These are phyloP conservation scores for Eptatretus burgeri DNA, from an alignment of 2,113 vertebrate genomes.

Conservation along the genomic window DNA sequence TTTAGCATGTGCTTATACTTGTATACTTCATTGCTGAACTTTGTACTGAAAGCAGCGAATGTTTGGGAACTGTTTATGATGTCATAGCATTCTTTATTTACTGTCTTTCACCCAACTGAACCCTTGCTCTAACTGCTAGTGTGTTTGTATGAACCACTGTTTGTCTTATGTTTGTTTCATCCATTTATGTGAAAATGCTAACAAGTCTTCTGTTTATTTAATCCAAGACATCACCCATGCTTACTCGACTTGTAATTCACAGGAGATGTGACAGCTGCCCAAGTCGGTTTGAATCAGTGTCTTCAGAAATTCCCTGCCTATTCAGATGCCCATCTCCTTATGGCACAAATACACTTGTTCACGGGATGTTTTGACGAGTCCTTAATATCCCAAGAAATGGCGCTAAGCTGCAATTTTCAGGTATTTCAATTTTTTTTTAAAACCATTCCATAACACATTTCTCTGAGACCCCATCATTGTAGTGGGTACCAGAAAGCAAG, in stretches of 20 bases:
- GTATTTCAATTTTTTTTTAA: conserved; percentile 18
- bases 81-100: no score
- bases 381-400: conserved; percentile 64
- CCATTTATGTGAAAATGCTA: no score
- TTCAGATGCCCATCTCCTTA: conserved; percentile 54
- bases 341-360: conserved; percentile 63
- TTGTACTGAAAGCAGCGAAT: no score
- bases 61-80: no score
- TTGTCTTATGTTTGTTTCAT: no score
- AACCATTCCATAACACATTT: not conserved
- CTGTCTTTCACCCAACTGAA: no score
- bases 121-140: no score
- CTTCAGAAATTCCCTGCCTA: conserved; percentile 48
- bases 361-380: conserved; percentile 44
- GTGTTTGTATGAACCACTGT: no score
- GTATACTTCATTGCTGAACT: no score
- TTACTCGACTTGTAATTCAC: conserved; percentile 2
- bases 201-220: no score
- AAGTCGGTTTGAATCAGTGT: conserved; percentile 36
- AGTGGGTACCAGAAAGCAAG: not conserved
- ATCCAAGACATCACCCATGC: not conserved
- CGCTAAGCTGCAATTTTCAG: conserved; percentile 75
- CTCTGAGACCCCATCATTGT: not conserved
- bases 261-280: conserved; percentile 45
- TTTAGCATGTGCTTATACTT: no score